These are phyloP conservation scores for Eupeodes luniger DNA, from an alignment of 2,888 invertebrate species.

Conservation along the genomic window DNA sequence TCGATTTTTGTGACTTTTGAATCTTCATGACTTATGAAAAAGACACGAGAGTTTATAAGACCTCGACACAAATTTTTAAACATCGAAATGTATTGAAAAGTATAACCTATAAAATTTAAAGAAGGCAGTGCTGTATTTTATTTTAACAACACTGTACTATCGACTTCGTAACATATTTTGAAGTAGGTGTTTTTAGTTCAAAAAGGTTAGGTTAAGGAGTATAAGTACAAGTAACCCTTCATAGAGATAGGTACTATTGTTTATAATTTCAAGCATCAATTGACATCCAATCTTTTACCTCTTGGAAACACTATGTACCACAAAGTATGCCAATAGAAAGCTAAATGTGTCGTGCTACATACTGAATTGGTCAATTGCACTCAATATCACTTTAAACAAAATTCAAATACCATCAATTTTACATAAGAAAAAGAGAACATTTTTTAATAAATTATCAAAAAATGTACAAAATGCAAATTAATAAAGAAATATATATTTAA, in stretches of 20 bases:
- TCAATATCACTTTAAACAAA: conserved; percentile 6
- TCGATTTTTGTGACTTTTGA: too few relatives aligned
- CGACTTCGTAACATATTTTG: not conserved
- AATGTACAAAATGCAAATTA: conserved; percentile 31
- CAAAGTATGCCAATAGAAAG: not conserved
- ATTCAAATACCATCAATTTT: too few relatives aligned
- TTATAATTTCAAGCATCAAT: conserved; percentile 32
- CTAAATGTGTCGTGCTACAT: conserved; percentile 35
- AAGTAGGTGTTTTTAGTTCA: conserved; percentile 41
- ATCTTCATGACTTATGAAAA: too few relatives aligned
- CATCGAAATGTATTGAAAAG: too few relatives aligned
- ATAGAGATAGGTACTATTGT: conserved; percentile 4
- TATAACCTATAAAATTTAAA: too few relatives aligned
- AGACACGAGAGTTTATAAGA: too few relatives aligned
- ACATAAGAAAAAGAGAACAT: conserved; percentile 4
- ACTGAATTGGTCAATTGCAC: conserved; percentile 38
- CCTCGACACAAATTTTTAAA: too few relatives aligned
- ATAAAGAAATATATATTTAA: too few relatives aligned
- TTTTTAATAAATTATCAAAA: conserved; percentile 8
- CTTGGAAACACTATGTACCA: conserved; percentile 5
- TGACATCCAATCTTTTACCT: conserved; percentile 18
- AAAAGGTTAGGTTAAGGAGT: conserved; percentile 22
- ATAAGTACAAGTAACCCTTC: not conserved
- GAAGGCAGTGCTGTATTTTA: not conserved
- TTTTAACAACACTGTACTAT: conserved; percentile 8